These are phyloP conservation scores for Melanophora roralis DNA, from an alignment of 2,888 invertebrate species.

Conservation along the genomic window DNA sequence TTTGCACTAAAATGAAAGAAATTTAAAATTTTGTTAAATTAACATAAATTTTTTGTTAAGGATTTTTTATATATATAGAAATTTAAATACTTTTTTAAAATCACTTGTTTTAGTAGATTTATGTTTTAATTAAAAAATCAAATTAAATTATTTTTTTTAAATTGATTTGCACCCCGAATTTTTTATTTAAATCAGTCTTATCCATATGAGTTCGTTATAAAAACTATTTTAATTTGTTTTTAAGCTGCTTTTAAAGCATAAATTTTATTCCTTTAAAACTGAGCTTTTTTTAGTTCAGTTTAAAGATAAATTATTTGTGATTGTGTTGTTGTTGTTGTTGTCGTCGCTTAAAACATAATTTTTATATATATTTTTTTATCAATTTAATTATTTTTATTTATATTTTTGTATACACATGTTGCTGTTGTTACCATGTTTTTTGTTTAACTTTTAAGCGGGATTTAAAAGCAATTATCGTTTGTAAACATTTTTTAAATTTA, in stretches of 20 bases:
- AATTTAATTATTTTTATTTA: slow-evolving; percentile 43
- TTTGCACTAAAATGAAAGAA: background rate
- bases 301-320: slow-evolving; percentile 50
- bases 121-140: background rate
- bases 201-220: slow-evolving; percentile 57
- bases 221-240: slow-evolving; percentile 49
- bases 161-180: slow-evolving; percentile 19
- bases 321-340: slow-evolving; percentile 44
- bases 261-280: slow-evolving; percentile 4
- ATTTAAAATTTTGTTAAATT: background rate
- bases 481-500: slow-evolving; percentile 22
- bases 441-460: slow-evolving; percentile 49
- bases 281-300: slow-evolving; percentile 40
- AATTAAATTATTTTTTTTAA: background rate
- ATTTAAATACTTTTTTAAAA: background rate
- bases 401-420: background rate
- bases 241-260: slow-evolving; percentile 18
- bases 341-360: slow-evolving; percentile 44
- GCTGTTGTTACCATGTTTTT: background rate
- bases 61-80: background rate
- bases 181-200: slow-evolving; percentile 58
- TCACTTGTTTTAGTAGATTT: background rate
- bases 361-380: slow-evolving; percentile 42
- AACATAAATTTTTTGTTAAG: background rate
- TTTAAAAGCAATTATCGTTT: slow-evolving; percentile 33